These are phyloP conservation scores for Scalopus aquaticus DNA, from an alignment of 2,113 vertebrate genomes.

Conservation along the genomic window DNA sequence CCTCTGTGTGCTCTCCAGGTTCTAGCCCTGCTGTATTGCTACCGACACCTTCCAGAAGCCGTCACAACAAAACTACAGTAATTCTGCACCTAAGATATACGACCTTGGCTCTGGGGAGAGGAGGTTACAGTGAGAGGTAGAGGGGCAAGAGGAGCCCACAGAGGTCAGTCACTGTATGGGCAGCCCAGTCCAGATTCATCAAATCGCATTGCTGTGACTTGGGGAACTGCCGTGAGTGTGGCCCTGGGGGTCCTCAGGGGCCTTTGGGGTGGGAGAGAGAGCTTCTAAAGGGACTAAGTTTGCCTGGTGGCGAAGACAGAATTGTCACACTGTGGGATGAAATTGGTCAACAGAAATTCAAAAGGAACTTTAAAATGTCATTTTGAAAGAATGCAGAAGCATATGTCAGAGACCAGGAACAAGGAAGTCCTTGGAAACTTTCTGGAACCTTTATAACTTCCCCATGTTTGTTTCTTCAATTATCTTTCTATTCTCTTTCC, in stretches of 20 bases:
- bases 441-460: background rate
- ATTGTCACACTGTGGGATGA: background rate
- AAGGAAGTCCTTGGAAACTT: background rate
- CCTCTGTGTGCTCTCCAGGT: background rate
- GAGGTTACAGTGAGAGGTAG: background rate
- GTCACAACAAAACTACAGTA: background rate
- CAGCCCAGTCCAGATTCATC: background rate
- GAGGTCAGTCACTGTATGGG: background rate
- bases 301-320: background rate
- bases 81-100: background rate
- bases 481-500: background rate
- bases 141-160: background rate
- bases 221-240: background rate
- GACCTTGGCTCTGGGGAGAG: background rate
- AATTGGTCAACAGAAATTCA: background rate
- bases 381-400: background rate
- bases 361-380: background rate
- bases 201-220: background rate
- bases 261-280: background rate
- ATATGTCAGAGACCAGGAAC: background rate
- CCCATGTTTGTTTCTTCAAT: background rate
- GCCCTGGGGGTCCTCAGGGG: background rate
- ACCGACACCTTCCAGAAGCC: background rate
- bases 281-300: background rate
- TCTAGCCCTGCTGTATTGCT: fast-evolving